Evolutionary conservation across 2,888 invertebrate species (phyloP).

Genomic region (Halocaridina rubra): DNA sequence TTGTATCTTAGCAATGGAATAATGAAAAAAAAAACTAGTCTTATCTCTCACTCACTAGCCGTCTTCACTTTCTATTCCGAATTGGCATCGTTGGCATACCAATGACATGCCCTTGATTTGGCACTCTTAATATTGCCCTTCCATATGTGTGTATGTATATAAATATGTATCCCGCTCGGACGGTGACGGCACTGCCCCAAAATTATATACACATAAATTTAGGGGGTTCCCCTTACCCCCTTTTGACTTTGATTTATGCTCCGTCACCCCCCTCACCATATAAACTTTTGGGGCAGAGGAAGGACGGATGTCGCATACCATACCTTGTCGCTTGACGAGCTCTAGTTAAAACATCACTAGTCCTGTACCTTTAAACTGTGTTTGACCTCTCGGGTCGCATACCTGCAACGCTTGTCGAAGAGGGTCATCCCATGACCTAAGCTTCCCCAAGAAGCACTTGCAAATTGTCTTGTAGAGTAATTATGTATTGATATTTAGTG

Average conservation of each 20-base stretch:
- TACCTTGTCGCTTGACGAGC: background rate
- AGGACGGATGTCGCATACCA: background rate
- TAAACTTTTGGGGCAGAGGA: background rate
- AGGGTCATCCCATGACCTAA: too few relatives aligned
- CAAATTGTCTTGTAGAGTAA: too few relatives aligned
- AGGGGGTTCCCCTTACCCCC: background rate
- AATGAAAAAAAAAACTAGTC: too few relatives aligned
- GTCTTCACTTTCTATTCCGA: too few relatives aligned
- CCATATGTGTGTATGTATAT: too few relatives aligned
- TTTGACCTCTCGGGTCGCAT: background rate
- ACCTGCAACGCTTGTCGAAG: too few relatives aligned
- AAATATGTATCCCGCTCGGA: too few relatives aligned
- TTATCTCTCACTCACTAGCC: too few relatives aligned
- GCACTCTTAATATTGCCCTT: background rate
- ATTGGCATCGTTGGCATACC: background rate
- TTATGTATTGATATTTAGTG: too few relatives aligned
- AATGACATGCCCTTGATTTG: background rate
- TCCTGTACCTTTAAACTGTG: background rate
- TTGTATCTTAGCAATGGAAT: too few relatives aligned
- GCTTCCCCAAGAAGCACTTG: too few relatives aligned
- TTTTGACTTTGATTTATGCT: background rate
- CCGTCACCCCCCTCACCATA: background rate
- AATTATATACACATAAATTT: background rate
- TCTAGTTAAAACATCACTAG: background rate
- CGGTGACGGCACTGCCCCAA: background rate